Evolutionary conservation across 2,113 vertebrate genomes (phyloP), one percentile per base, ranked within the genome.

Genomic region (Nyctibius bracteatus): DNA sequence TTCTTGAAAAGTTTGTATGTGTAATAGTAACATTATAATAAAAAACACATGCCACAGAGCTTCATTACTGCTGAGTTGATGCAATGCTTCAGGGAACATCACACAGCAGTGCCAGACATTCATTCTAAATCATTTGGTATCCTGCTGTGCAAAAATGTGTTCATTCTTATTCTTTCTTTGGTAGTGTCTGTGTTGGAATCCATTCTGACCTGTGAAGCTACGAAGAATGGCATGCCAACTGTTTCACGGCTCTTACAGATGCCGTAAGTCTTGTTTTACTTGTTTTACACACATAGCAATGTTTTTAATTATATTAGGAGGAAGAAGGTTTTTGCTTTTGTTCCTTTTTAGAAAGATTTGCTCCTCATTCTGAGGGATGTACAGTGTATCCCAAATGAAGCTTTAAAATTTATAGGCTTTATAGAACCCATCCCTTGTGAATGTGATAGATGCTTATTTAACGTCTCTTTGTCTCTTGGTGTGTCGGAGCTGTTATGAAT

Each of bases 131-230:
- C 6, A 39, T 79, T 94, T 93, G 85, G 90, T 95, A 20, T 96
- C 93, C 88, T 94, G 92, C 96, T 27, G 77, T 95, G 94, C 93
- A 97, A 97, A 98, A 97, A 92, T 89, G 91, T 95, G 66, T 67
- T 86, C 5, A 6, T 79, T 91, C 37, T 80, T 89, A 15, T 22
- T 89, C 35, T 94, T 83, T 61, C 81, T 82, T 86, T 87, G 96
- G 52, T 61, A 99, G 99, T 98, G 91, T 98, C 99, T 31, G 99
- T 99, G 81, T 98, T 99, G 97, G 99, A 99, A 98, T 99, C 99
- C 97, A 99, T 99, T 96, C 98, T 99, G 97, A 99, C 99, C 92
- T 98, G 98, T 85, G 99, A 99, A 86, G 99, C 99, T 93, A 98
- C 98, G 98, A 99, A 99, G 98, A 98, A 98, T 28, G 98, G 99